Conservation (phyloP, 2,797 vertebrate genomes). For the Notolabrus celidotus region DNA sequence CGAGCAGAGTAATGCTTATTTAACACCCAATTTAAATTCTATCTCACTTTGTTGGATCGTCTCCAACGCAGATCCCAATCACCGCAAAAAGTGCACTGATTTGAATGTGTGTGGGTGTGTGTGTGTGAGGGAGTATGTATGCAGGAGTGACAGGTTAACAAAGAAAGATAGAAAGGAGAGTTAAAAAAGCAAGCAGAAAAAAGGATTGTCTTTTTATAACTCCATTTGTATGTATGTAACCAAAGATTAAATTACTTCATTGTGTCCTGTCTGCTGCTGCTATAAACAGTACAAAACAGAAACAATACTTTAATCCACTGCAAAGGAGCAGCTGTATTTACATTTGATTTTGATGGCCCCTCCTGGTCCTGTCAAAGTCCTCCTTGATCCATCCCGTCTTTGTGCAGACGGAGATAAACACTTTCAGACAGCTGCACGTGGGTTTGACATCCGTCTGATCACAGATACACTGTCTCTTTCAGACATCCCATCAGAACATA, state of each 20-base stretch:
- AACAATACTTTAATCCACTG: slow-evolving; percentile 5
- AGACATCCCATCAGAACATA: slow-evolving; percentile 56
- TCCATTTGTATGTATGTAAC: slow-evolving; percentile 21
- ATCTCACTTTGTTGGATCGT: slow-evolving; percentile 82
- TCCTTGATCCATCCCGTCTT: slow-evolving; percentile 34
- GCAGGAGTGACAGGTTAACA: slow-evolving; percentile 22
- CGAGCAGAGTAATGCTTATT: slow-evolving; percentile 87
- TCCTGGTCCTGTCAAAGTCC: slow-evolving; percentile 7
- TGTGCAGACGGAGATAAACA: slow-evolving; percentile 50
- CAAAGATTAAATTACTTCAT: slow-evolving; percentile 21
- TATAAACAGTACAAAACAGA: neutral
- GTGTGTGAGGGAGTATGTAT: slow-evolving; percentile 16
- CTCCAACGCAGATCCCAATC: slow-evolving; percentile 78
- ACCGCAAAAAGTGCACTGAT: slow-evolving; percentile 64
- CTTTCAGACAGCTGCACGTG: slow-evolving; percentile 46
- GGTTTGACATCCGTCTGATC: slow-evolving; percentile 55
- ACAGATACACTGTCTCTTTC: slow-evolving; percentile 48
- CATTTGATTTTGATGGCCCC: slow-evolving; percentile 24
- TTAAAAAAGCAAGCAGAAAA: neutral
- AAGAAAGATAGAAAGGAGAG: slow-evolving; percentile 13
- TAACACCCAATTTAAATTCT: slow-evolving; percentile 91
- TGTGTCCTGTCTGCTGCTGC: slow-evolving; percentile 2
- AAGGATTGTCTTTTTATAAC: slow-evolving; percentile 10
- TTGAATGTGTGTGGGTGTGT: slow-evolving; percentile 35
- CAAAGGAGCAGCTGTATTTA: slow-evolving; percentile 22